phyloP scores from a whole-genome alignment of 2,797 vertebrate genomes.

The Aulostomus chinensis region DNA sequence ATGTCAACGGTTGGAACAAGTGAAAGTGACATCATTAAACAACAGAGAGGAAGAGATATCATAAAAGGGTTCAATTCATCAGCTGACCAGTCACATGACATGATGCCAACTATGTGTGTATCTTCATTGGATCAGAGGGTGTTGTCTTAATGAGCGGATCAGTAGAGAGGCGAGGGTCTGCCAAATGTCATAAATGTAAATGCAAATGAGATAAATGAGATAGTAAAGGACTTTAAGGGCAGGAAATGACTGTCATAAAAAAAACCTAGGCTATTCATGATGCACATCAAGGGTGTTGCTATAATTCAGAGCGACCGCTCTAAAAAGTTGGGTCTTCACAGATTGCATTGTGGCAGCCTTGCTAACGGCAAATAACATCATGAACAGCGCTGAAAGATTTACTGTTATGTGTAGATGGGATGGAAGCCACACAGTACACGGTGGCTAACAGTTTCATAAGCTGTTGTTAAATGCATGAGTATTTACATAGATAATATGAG shows the following conservation, averaged over 20 bases:
- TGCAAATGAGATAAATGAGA: constrained; percentile 20
- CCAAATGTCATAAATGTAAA: constrained; percentile 26
- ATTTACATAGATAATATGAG: no score
- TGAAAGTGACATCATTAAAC: no score
- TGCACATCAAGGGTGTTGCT: constrained; percentile 4
- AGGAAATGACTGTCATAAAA: constrained; percentile 8
- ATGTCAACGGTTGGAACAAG: no score
- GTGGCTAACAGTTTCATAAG: constrained; percentile 1
- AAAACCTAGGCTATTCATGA: constrained; percentile 3
- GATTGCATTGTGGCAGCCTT: constrained; percentile 1
- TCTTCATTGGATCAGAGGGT: constrained; percentile 15
- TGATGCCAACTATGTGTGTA: constrained; percentile 2
- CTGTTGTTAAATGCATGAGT: constrained; percentile 5
- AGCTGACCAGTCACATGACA: constrained; percentile 6
- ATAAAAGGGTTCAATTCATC: not conserved
- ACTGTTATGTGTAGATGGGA: not conserved
- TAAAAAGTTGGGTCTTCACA: constrained; percentile 16
- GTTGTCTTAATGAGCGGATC: constrained; percentile 8
- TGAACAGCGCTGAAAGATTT: not conserved
- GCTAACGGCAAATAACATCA: not conserved
- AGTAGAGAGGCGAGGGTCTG: not conserved
- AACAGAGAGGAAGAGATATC: not conserved
- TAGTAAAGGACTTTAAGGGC: constrained; percentile 9
- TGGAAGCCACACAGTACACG: not conserved
- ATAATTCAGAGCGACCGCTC: constrained; percentile 12